These are phyloP conservation scores for Paraplagusia blochii DNA, from an alignment of 2,113 vertebrate species.

Conservation along the genomic window DNA sequence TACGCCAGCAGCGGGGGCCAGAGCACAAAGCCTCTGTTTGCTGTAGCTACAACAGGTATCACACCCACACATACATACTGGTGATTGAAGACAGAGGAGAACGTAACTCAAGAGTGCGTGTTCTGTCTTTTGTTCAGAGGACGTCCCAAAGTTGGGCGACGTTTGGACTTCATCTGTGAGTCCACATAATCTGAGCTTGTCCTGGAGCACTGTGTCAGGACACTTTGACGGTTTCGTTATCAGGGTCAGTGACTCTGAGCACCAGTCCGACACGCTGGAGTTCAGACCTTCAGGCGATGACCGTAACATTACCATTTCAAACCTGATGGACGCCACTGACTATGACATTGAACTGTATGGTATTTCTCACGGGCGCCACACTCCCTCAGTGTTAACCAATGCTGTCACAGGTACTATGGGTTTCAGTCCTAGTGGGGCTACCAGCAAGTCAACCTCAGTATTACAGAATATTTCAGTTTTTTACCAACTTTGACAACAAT, in stretches of 20 bases:
- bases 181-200: slow-evolving; percentile 74
- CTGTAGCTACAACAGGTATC: slow-evolving; percentile 82
- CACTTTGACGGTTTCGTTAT: slow-evolving; percentile 75
- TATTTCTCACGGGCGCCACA: slow-evolving; percentile 72
- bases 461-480: neutral
- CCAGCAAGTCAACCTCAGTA: neutral
- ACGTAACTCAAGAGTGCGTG: slow-evolving; percentile 44
- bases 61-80: slow-evolving; percentile 1
- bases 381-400: slow-evolving; percentile 67
- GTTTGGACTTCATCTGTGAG: slow-evolving; percentile 62
- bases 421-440: slow-evolving; percentile 48
- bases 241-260: slow-evolving; percentile 72
- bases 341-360: slow-evolving; percentile 75
- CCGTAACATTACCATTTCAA: slow-evolving; percentile 59
- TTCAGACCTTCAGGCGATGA: slow-evolving; percentile 56
- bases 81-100: neutral
- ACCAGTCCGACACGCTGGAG: slow-evolving; percentile 70
- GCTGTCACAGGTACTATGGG: slow-evolving; percentile 73
- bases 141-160: slow-evolving; percentile 69
- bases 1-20: slow-evolving; percentile 76
- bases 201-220: slow-evolving; percentile 73
- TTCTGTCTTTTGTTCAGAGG: slow-evolving; percentile 72
- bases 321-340: slow-evolving; percentile 73
- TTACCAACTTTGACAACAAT: neutral
- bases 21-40: slow-evolving; percentile 73